Conservation (phyloP, 2,888 invertebrate genomes). For the Pollenia griseotomentosa region DNA sequence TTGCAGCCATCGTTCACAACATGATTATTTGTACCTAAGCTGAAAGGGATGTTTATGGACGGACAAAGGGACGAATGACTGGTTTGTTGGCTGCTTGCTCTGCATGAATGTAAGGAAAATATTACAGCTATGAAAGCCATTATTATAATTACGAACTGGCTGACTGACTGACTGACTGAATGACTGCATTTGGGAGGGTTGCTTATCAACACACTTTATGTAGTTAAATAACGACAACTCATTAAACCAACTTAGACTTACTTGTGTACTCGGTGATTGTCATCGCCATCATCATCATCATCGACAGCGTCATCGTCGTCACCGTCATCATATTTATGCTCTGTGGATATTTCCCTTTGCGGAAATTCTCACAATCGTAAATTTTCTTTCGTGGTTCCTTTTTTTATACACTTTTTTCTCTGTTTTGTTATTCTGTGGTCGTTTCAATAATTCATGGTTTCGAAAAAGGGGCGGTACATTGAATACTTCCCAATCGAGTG, state of each 20-base stretch:
- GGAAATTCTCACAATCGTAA: constrained; percentile 68
- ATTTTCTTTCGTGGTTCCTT: constrained; percentile 63
- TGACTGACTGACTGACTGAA: constrained; percentile 22
- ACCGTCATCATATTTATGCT: constrained; percentile 25
- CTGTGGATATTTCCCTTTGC: constrained; percentile 55
- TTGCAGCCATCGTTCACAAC: constrained; percentile 48
- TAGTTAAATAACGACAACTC: constrained; percentile 39
- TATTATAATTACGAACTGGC: constrained; percentile 54
- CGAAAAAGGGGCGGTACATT: constrained; percentile 59
- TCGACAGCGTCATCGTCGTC: background rate
- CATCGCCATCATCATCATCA: constrained; percentile 11
- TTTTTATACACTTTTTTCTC: background rate
- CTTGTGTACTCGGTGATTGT: constrained; percentile 28
- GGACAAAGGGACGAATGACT: background rate
- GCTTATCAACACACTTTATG: constrained; percentile 51
- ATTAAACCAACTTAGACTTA: constrained; percentile 48
- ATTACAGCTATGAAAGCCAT: constrained; percentile 47
- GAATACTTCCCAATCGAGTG: constrained; percentile 25
- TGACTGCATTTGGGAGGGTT: constrained; percentile 63
- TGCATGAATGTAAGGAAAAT: constrained; percentile 28
- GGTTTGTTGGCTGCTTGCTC: constrained; percentile 40
- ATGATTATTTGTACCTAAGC: constrained; percentile 16
- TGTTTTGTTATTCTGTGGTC: constrained; percentile 67
- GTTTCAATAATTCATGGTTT: constrained; percentile 69
- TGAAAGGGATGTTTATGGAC: constrained; percentile 56